Conservation (phyloP, 1,140 invertebrate genomes). For the Ostrea denselamellosa region DNA sequence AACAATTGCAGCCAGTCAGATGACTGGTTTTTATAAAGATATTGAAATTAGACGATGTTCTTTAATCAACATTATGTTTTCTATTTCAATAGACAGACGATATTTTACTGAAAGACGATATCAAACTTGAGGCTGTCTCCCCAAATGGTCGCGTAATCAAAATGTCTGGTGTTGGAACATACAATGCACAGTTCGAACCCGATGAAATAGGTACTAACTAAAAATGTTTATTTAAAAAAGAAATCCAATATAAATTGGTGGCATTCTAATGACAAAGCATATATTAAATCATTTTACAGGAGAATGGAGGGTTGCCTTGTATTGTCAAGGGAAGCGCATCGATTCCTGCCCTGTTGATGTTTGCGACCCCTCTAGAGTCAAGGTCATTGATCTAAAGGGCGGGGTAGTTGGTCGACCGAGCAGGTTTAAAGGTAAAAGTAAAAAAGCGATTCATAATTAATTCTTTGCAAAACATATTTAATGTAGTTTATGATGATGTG, state of each 20-base stretch:
- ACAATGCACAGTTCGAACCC: slow-evolving; percentile 68
- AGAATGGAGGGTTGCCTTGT: slow-evolving; percentile 68
- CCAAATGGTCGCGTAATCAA: slow-evolving; percentile 71
- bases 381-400: slow-evolving; percentile 63
- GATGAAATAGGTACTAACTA: slow-evolving; percentile 68
- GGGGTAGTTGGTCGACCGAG: slow-evolving; percentile 64
- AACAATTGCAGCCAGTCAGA: too few species aligned
- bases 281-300: slow-evolving; percentile 54
- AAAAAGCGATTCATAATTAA: not conserved
- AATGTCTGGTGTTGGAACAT: slow-evolving; percentile 70
- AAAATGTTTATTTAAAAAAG: not conserved
- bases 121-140: slow-evolving; percentile 67
- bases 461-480: not conserved
- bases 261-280: too few species aligned
- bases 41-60: too few species aligned
- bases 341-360: slow-evolving; percentile 70
- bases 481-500: not conserved
- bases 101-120: slow-evolving; percentile 58
- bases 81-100: slow-evolving; percentile 38
- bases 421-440: slow-evolving; percentile 64
- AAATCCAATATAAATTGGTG: too few species aligned
- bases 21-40: too few species aligned
- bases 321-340: slow-evolving; percentile 62
- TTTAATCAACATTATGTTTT: not conserved
- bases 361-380: slow-evolving; percentile 72